phyloP scores from a whole-genome alignment of 2,797 vertebrate species.

The Brotogeris chrysoptera region DNA sequence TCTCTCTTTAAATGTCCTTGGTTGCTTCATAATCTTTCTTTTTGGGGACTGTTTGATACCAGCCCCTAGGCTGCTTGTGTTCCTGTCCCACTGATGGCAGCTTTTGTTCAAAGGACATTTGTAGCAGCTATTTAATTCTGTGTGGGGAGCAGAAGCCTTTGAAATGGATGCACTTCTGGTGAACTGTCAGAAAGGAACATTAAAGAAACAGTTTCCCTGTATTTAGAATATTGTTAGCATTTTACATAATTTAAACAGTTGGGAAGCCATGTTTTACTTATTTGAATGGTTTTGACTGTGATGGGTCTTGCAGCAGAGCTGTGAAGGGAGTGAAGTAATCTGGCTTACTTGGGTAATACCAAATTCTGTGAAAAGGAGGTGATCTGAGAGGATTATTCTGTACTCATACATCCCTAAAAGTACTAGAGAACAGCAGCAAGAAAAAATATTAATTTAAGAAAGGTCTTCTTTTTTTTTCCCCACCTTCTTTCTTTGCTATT shows the following conservation, averaged over 20 bases:
- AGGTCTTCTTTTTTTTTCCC: not conserved
- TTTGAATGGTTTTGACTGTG: not conserved
- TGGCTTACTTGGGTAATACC: not conserved
- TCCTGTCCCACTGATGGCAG: constrained; percentile 23
- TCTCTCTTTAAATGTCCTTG: constrained; percentile 52
- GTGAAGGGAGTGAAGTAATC: not conserved
- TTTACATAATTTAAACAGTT: constrained; percentile 39
- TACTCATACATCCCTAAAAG: not conserved
- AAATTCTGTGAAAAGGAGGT: not conserved
- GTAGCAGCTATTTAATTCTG: constrained; percentile 51
- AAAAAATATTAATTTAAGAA: not conserved
- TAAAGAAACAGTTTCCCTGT: constrained; percentile 32
- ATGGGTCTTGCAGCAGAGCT: not conserved
- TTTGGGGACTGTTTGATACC: constrained; percentile 25
- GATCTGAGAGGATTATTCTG: not conserved
- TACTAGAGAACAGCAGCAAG: not conserved
- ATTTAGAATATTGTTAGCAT: constrained; percentile 46
- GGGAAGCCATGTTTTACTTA: constrained; percentile 34
- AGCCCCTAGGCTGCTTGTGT: constrained; percentile 42
- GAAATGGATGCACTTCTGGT: constrained; percentile 45
- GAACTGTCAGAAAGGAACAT: constrained; percentile 22
- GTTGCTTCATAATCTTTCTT: constrained; percentile 36
- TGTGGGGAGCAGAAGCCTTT: constrained; percentile 51
- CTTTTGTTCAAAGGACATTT: constrained; percentile 53
- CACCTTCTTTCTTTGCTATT: not conserved